Percentiles rank a stretch among this genome's conserved stretches.
These are phyloP conservation scores for Megastigmus dorsalis DNA, from an alignment of 2,888 invertebrate species.

Conservation along the genomic window DNA sequence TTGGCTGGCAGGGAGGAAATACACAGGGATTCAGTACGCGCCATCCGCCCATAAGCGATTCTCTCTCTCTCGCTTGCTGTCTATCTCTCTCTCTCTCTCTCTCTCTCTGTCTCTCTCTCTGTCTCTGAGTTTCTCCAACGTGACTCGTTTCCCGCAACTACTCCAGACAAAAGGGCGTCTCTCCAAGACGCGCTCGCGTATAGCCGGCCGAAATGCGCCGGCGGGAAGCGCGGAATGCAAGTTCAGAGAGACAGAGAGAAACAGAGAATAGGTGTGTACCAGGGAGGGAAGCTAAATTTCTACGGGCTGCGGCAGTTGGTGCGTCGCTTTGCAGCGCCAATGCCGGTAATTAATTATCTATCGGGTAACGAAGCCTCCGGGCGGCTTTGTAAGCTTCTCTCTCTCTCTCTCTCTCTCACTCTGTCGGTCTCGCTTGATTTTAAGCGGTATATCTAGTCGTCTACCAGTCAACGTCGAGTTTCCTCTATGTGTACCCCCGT, in stretches of 20 bases:
- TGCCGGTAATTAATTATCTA: constrained; percentile 60
- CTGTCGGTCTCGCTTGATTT: too few species aligned
- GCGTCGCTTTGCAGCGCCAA: constrained; percentile 25
- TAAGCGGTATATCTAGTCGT: neutral
- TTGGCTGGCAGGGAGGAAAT: neutral
- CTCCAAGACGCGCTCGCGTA: neutral
- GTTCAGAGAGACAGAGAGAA: too few species aligned
- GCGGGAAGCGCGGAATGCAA: neutral
- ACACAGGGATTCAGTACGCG: too few species aligned
- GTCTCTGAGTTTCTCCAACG: neutral
- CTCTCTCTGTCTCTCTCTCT: too few species aligned
- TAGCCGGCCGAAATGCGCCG: neutral
- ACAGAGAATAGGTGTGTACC: neutral
- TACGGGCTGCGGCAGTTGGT: neutral
- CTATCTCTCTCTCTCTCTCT: too few species aligned
- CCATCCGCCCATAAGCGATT: too few species aligned
- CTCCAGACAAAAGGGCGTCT: constrained; percentile 10
- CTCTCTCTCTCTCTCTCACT: constrained; percentile 15
- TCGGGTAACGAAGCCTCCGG: constrained; percentile 49
- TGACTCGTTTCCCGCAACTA: neutral
- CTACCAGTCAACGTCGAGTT: neutral
- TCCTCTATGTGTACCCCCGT: neutral
- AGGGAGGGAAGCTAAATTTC: neutral
- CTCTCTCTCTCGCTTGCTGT: too few species aligned
- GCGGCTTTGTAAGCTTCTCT: constrained; percentile 4